phyloP scores from a whole-genome alignment of 2,113 vertebrate species.

The rabbit (Oryctolagus cuniculus) region DNA sequence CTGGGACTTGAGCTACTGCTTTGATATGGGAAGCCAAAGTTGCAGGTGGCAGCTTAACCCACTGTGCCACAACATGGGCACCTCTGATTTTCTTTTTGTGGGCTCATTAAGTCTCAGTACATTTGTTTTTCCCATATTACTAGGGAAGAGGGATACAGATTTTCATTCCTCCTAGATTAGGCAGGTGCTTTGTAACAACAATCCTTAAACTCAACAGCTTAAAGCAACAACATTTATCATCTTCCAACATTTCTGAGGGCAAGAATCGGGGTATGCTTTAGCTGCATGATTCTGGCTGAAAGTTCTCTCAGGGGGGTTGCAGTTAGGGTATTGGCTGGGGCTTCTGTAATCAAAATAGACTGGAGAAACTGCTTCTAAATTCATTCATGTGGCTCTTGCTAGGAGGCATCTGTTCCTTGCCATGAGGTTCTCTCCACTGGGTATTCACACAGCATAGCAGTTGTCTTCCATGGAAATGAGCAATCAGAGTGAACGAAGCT shows the following conservation, averaged over 20 bases:
- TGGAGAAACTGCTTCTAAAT: neutral
- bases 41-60: too few relatives aligned
- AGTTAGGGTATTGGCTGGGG: neutral
- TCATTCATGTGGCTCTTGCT: neutral
- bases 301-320: neutral
- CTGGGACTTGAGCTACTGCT: too few relatives aligned
- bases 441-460: neutral
- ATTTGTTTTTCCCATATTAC: neutral
- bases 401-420: neutral
- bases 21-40: too few relatives aligned
- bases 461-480: neutral
- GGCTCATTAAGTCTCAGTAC: neutral
- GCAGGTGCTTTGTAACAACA: neutral
- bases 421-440: neutral
- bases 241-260: neutral
- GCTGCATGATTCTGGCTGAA: neutral
- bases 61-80: too few relatives aligned
- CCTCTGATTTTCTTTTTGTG: neutral
- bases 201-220: neutral
- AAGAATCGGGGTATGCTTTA: slow-evolving; percentile 11
- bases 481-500: neutral
- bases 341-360: neutral
- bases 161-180: neutral
- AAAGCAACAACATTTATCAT: neutral
- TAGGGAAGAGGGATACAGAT: neutral